phyloP scores from a whole-genome alignment of 2,888 invertebrate genomes.

The Troglohyphantes excavatus region DNA sequence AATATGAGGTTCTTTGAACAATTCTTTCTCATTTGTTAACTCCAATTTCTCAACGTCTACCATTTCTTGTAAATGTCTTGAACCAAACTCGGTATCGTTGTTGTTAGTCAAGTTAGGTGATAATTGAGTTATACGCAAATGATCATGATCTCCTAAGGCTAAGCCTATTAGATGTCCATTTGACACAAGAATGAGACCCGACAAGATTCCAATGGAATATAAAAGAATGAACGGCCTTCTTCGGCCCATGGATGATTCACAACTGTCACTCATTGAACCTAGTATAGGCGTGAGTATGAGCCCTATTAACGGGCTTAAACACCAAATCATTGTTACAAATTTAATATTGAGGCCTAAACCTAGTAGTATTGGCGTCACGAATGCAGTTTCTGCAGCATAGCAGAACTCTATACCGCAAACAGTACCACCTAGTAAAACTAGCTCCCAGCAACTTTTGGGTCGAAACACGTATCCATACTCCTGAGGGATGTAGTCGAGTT shows the following conservation, averaged over 20 bases:
- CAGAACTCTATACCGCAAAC: conserved; percentile 99
- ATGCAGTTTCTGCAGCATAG: conserved; percentile 98
- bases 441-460: conserved; percentile 84
- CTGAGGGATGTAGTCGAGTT: conserved; percentile 37
- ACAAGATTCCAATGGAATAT: conserved; percentile 92
- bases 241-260: conserved; percentile 90
- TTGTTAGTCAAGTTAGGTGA: conserved; percentile 81
- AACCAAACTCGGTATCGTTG: neutral
- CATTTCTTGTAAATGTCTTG: neutral
- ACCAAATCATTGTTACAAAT: conserved; percentile 98
- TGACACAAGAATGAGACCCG: conserved; percentile 94
- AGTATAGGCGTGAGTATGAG: conserved; percentile 96
- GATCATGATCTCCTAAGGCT: conserved; percentile 87
- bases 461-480: conserved; percentile 68
- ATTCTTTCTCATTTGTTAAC: neutral
- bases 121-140: conserved; percentile 32
- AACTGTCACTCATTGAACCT: conserved; percentile 95
- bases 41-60: neutral
- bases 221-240: conserved; percentile 95
- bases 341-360: conserved; percentile 95
- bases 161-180: conserved; percentile 94
- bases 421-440: conserved; percentile 94
- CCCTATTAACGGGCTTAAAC: conserved; percentile 94
- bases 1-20: neutral
- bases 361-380: conserved; percentile 95